Conservation (phyloP, 2,797 vertebrate genomes). For the Acipenser ruthenus region DNA sequence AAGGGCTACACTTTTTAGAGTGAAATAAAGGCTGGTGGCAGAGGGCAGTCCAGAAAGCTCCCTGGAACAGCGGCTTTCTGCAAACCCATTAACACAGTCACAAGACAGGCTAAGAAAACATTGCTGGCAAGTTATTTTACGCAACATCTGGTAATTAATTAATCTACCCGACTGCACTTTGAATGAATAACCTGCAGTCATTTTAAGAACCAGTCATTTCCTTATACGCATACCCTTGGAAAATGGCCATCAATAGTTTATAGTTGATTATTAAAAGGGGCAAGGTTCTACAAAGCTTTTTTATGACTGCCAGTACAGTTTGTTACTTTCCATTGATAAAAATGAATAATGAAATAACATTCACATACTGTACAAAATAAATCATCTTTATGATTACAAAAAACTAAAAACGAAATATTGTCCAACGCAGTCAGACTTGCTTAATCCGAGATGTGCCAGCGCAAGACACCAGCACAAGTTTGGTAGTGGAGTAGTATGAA, state of each 20-base stretch:
- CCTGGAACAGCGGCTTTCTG: conserved; percentile 28
- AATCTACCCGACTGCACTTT: conserved; percentile 58
- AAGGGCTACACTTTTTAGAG: conserved; percentile 37
- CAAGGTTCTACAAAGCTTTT: too few relatives aligned
- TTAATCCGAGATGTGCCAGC: too few relatives aligned
- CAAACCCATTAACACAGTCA: conserved; percentile 61
- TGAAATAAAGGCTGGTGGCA: conserved; percentile 35
- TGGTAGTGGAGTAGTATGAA: too few relatives aligned
- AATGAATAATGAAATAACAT: too few relatives aligned
- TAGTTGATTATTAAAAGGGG: too few relatives aligned
- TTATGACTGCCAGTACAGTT: too few relatives aligned
- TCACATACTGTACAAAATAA: too few relatives aligned
- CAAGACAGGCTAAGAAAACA: conserved; percentile 54
- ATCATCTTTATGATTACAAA: too few relatives aligned
- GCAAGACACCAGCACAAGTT: too few relatives aligned
- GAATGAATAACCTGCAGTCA: conserved; percentile 59
- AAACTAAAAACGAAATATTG: too few relatives aligned
- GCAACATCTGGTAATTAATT: conserved; percentile 72
- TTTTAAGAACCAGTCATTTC: conserved; percentile 39
- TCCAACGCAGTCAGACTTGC: too few relatives aligned
- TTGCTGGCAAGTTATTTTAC: conserved; percentile 56
- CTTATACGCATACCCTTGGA: conserved; percentile 29
- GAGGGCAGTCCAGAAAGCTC: conserved; percentile 29
- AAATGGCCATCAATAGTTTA: conserved; percentile 8
- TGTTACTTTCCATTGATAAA: too few relatives aligned